Conservation (phyloP, 2,113 vertebrate genomes). For the Ctenomys sociabilis region DNA sequence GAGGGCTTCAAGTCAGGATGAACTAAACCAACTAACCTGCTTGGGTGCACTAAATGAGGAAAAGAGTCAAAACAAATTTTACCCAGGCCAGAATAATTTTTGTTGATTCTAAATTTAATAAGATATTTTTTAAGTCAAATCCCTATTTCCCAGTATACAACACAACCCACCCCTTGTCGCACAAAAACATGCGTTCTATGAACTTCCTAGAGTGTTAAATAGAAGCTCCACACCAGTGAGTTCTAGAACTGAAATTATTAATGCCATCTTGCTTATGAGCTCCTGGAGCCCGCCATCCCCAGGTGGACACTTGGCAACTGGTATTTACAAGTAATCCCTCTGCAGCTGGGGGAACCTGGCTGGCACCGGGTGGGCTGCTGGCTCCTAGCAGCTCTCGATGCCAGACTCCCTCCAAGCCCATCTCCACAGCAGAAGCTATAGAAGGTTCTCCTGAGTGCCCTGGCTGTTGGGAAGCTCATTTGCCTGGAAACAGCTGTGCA, state of each 20-base stretch:
- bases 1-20: background rate
- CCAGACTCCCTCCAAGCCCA: background rate
- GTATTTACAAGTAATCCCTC: conserved; percentile 62
- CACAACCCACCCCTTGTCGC: conserved; percentile 50
- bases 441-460: background rate
- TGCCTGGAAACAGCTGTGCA: background rate
- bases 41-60: background rate
- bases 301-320: conserved; percentile 58
- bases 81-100: background rate
- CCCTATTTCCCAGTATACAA: conserved; percentile 35
- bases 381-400: background rate
- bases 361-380: background rate
- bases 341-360: conserved; percentile 53
- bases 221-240: conserved; percentile 52
- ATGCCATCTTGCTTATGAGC: conserved; percentile 61
- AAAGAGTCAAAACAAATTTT: background rate
- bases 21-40: background rate
- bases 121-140: conserved; percentile 63
- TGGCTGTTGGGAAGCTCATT: background rate
- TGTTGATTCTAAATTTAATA: conserved; percentile 60
- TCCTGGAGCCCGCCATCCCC: conserved; percentile 21
- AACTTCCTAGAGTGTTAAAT: conserved; percentile 70
- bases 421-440: background rate
- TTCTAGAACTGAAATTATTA: conserved; percentile 66
- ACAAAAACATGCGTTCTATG: conserved; percentile 40